These are phyloP conservation scores for Ptychoptera albimana DNA, from an alignment of 2,888 invertebrate genomes.

Conservation along the genomic window DNA sequence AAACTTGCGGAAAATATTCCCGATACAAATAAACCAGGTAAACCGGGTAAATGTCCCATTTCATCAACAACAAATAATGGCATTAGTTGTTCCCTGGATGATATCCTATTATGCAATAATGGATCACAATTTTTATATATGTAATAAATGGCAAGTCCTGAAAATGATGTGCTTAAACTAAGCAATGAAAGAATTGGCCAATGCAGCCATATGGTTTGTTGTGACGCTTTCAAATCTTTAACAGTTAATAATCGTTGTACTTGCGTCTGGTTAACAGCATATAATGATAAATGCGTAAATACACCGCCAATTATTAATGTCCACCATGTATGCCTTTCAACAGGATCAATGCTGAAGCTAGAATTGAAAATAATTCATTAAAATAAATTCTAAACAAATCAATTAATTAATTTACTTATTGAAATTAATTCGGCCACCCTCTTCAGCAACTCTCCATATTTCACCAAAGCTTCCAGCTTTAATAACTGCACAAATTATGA, in stretches of 20 bases:
- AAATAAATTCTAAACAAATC: too few relatives aligned
- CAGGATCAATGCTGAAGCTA: constrained; percentile 64
- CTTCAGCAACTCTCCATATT: constrained; percentile 54
- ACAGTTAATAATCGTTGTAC: constrained; percentile 58
- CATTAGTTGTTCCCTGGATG: constrained; percentile 59
- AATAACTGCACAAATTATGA: constrained; percentile 56
- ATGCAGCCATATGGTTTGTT: constrained; percentile 59
- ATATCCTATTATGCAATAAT: constrained; percentile 39
- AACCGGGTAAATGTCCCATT: constrained; percentile 55
- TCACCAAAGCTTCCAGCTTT: constrained; percentile 50
- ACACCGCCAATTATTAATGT: constrained; percentile 65
- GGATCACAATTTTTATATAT: constrained; percentile 76
- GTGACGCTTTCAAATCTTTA: constrained; percentile 51
- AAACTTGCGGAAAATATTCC: constrained; percentile 84
- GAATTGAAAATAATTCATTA: constrained; percentile 4
- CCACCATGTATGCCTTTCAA: constrained; percentile 71
- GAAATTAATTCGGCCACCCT: constrained; percentile 54
- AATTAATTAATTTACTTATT: constrained; percentile 36
- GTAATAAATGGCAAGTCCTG: constrained; percentile 73
- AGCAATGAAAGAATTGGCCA: constrained; percentile 62
- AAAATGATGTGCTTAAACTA: constrained; percentile 55
- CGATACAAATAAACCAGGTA: constrained; percentile 80
- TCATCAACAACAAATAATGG: constrained; percentile 62
- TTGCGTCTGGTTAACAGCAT: constrained; percentile 79
- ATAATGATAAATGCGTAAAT: constrained; percentile 63